Base-by-base conservation (phyloP, 2,113 vertebrate species). In the Geococcyx californianus region DNA sequence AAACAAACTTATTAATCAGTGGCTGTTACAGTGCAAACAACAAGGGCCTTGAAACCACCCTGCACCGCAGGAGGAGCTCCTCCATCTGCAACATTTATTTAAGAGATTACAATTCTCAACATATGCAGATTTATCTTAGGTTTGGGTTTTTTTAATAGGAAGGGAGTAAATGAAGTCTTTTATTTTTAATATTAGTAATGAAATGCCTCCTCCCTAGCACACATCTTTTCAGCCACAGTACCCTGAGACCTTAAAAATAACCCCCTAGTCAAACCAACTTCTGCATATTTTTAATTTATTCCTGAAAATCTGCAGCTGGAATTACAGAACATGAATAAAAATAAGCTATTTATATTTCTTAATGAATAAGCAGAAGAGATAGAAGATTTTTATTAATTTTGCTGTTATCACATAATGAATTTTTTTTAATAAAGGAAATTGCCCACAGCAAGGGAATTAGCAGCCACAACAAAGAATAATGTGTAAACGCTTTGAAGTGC, bases 371-470 rank as follows among this genome's bases (percentile, higher is more conserved):
- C 54, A 33, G 45, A 80, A 66, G 19, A 42, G 83, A 80, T 72
- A 87, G 45, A 76, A 56, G 47, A 60, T 62, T 82, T 68, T 66
- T 80, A 88, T 86, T 88, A 89, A 74, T 90, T 88, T 74, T 81
- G 51, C 38, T n/a, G 90, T 94, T 86, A 94, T 54, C 73, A 25
- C 25, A n/a, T 74, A 94, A 93, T 78, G 47, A 70, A 31, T 90
- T 63, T 75, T 87, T 93, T 93, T 84, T 42, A 74, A 79, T 84
- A 82, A 79, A 87, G 73, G 89, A 94, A 95, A 84, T 79, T 60
- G 80, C 84, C 73, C 56, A 72, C 69, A 84, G 77, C 60, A 90
- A 92, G 44, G 19, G 47, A 89, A 92, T 10, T 66, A 92, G 47
- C 20, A 90, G 70, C 56, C 94, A 68, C 67, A 78, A 42, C 33